Evolutionary conservation across 2,888 invertebrate genomes (phyloP), one percentile per base, ranked within the genome.

Genomic region (Xanthorhoe spadicearia): DNA sequence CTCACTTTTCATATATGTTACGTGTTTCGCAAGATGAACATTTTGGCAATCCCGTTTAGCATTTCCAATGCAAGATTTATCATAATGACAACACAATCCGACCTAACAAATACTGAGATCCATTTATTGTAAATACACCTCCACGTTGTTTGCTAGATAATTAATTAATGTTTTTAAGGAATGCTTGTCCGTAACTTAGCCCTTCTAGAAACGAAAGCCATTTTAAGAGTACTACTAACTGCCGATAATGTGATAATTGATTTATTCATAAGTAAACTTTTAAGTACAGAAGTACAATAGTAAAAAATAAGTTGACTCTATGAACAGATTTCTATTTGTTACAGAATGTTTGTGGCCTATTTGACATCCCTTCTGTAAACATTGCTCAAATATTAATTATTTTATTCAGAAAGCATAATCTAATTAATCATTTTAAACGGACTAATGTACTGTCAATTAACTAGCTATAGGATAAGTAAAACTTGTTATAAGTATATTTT

Each of bases 391-490:
- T 51, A 58, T 56, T 32, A 32, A 62, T 63, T 58, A 19, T 66
- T 59, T 60, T 63, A 57, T 56, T 53, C 61, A 19, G 18, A 49
- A 63, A 60, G 23, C 50, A 50, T 67, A 70, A 63, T 64, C 35
- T 64, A 28, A 43, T 64, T 46, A 56, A 63, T 61, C 19, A 58
- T 63, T 64, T 68, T 72, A 58, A 67, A 71, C 71, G 66, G 71
- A 70, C 68, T 70, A 73, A 71, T 66, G 74, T 76, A 83, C 76
- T 82, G 86, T 86, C 86, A 87, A 87, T 87, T 87, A 86, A 77
- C 61, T 74, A 74, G 74, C 73, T 79, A 77, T 83, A 85, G 81
- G 75, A 72, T 85, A 84, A 83, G 81, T 71, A 50, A 75, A 70
- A 74, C 65, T 68, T 66, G 72, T 69, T 75, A 64, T 74, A 72